A percentile compares a stretch with the other conserved stretches of the same genome.
Evolutionary conservation across 2,888 invertebrate species (phyloP).

Genomic region (Drosophila mercatorum): DNA sequence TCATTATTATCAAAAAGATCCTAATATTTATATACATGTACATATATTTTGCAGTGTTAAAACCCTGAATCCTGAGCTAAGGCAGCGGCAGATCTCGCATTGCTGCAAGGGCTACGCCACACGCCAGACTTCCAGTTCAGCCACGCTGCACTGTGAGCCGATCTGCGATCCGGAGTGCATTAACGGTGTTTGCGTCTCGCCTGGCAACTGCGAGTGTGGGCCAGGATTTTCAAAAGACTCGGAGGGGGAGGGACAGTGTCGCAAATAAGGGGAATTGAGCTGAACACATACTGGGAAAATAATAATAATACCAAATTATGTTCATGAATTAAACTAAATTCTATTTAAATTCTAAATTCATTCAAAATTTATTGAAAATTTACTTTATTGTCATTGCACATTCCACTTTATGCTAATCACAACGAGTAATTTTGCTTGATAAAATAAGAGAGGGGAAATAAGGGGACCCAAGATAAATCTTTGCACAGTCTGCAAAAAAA

Average conservation of each 20-base stretch:
- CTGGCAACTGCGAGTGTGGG: conserved; percentile 83
- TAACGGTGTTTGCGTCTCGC: conserved; percentile 85
- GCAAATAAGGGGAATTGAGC: conserved; percentile 45
- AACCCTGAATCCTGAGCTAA: conserved; percentile 66
- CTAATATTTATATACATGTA: background rate
- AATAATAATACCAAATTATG: background rate
- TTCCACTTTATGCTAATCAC: too few relatives aligned
- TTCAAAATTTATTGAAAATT: background rate
- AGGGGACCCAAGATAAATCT: too few relatives aligned
- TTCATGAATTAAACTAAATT: background rate
- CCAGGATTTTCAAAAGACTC: conserved; percentile 60
- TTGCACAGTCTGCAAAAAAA: too few relatives aligned
- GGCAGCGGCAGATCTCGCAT: conserved; percentile 87
- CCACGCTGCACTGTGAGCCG: conserved; percentile 85
- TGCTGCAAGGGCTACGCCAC: conserved; percentile 90
- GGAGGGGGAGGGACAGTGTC: conserved; percentile 35
- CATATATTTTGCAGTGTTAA: conserved; percentile 50
- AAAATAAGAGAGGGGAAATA: too few relatives aligned
- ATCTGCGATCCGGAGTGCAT: conserved; percentile 85
- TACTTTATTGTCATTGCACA: background rate
- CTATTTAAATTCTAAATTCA: background rate
- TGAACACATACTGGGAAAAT: background rate
- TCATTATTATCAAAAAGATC: background rate
- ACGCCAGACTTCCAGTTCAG: conserved; percentile 84
- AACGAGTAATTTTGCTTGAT: too few relatives aligned